phyloP scores from a whole-genome alignment of 2,797 vertebrate species.

The Coregonus suidteri region DNA sequence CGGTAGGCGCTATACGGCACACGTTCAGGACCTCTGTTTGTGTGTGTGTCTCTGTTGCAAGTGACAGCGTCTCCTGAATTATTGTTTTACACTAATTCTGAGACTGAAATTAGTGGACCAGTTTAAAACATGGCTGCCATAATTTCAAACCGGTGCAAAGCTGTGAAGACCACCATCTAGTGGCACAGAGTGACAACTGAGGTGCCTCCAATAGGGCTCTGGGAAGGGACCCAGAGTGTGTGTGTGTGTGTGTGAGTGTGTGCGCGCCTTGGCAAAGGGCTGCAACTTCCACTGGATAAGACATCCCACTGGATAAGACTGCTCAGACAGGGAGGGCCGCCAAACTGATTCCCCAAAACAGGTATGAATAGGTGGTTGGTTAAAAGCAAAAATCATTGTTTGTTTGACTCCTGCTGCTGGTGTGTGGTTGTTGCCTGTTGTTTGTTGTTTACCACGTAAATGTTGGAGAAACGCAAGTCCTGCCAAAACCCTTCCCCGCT shows the following conservation, averaged over 20 bases:
- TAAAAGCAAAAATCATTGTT: conserved; percentile 51
- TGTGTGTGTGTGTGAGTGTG: conserved; percentile 53
- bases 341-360: conserved; percentile 56
- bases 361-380: conserved; percentile 47
- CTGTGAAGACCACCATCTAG: conserved; percentile 32
- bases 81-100: conserved; percentile 51
- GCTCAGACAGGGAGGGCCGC: conserved; percentile 80
- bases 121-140: conserved; percentile 42
- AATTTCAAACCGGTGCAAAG: conserved; percentile 44
- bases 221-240: conserved; percentile 21
- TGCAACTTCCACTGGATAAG: conserved; percentile 67
- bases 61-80: conserved; percentile 44
- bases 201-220: conserved; percentile 26
- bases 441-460: conserved; percentile 49
- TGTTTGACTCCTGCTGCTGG: conserved; percentile 62
- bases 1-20: conserved; percentile 10
- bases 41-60: neutral
- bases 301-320: conserved; percentile 51
- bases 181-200: conserved; percentile 12
- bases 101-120: conserved; percentile 55
- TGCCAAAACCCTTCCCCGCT: conserved; percentile 45
- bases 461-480: conserved; percentile 49
- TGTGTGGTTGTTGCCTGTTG: conserved; percentile 48
- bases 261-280: conserved; percentile 43
- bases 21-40: conserved; percentile 26